Base-by-base conservation (phyloP, 2,797 vertebrate species). In the Enteromius trimaculatus region DNA sequence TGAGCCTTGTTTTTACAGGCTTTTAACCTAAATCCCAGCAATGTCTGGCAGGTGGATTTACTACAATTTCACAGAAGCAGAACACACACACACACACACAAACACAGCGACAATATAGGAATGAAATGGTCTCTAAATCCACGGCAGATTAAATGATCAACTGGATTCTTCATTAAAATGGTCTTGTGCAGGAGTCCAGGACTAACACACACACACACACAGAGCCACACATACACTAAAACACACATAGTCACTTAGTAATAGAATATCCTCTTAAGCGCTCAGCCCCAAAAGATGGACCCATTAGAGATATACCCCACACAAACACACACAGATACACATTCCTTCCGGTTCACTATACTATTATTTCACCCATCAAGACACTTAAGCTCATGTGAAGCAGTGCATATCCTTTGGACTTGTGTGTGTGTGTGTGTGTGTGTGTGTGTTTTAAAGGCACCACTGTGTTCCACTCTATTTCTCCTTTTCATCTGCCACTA, bases 101-200 rank as follows among this genome's bases (percentile, higher is more conserved):
- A 64, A 68, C 81, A 31, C 3, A 58, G 17, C 44, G 19, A 39
- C 93, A 87, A 89, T 90, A 83, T 83, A 88, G 53, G 70, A 86
- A 89, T 85, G 80, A 86, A 87, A 91, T 86, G 85, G 39, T 75
- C 77, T 78, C 71, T 60, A 82, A 87, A 88, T 86, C 84, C 66
- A 76, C 7, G 90, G 62, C 88, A 90, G 90, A 90, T 85, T 88
- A 85, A 85, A 77, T 84, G 86, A 83, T n/a, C 80, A 84, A 75
- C 75, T 72, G 71, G 76, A 78, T 77, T 76, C 69, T 84, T 76
- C 76, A 55, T 83, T 77, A 58, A 66, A 75, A 34, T 65, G 26
- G 75, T 53, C 19, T 51, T 34, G 31, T 37, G 58, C 81, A 82
- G 60, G 49, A 72, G 64, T 51, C 44, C 70, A 62, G 64, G 49